Evolutionary conservation across 2,888 invertebrate species (phyloP).

Genomic region (Rhorus exstirpatorius): DNA sequence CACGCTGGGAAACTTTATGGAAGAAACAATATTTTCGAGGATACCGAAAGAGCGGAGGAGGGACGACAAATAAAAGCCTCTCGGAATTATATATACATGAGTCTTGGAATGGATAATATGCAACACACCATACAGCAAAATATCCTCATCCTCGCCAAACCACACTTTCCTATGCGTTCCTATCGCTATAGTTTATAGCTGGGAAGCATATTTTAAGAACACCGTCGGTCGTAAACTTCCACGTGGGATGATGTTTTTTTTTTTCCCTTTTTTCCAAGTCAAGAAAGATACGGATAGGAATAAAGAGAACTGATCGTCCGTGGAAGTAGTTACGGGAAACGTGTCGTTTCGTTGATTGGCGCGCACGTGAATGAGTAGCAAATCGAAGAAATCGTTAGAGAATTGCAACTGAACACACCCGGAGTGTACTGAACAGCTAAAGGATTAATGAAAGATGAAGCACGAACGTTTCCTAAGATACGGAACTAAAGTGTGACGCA

Average conservation of each 20-base stretch:
- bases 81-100: too few species aligned
- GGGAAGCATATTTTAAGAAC: too few species aligned
- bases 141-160: too few species aligned
- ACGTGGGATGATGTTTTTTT: not conserved
- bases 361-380: slow-evolving; percentile 40
- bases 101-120: too few species aligned
- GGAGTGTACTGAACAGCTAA: not conserved
- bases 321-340: slow-evolving; percentile 8
- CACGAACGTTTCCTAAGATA: not conserved
- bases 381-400: slow-evolving; percentile 27
- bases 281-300: too few species aligned
- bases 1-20: not conserved
- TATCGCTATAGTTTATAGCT: too few species aligned
- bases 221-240: slow-evolving; percentile 16
- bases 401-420: not conserved
- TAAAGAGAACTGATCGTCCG: not conserved
- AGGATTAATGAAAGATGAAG: slow-evolving; percentile 24
- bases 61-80: not conserved
- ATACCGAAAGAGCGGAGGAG: not conserved
- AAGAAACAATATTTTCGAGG: slow-evolving; percentile 5
- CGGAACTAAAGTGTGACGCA: too few species aligned
- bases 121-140: too few species aligned
- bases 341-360: not conserved
- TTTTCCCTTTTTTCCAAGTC: too few species aligned
- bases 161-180: too few species aligned